Conservation (phyloP, 2,888 invertebrate species). For the Eupithecia dodoneata region DNA sequence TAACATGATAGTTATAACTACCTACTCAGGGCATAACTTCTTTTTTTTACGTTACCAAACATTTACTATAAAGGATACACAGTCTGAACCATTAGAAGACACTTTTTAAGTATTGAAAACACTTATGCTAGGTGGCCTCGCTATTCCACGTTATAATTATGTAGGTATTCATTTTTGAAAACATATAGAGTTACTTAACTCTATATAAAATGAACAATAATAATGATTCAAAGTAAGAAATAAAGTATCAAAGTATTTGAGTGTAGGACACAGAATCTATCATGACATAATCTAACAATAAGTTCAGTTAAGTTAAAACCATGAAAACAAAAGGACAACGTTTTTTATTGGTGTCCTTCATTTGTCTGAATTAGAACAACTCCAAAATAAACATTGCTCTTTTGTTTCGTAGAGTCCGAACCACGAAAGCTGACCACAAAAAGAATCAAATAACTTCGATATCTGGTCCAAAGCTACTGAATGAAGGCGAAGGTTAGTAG, state of each 20-base stretch:
- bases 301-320: neutral
- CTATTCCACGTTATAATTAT: no score
- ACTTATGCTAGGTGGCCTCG: no score
- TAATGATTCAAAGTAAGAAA: no score
- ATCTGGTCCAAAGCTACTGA: slow-evolving; percentile 28
- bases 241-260: no score
- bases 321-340: neutral
- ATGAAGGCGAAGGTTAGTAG: slow-evolving; percentile 46
- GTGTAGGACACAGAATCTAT: no score
- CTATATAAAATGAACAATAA: no score
- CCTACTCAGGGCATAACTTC: neutral
- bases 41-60: neutral
- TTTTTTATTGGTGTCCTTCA: neutral
- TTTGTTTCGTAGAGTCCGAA: neutral
- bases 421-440: slow-evolving; percentile 13
- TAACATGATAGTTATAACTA: neutral
- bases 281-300: no score
- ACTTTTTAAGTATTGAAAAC: no score
- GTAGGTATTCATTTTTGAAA: no score
- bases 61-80: no score
- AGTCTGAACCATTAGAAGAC: no score
- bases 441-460: slow-evolving; percentile 17
- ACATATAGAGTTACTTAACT: no score
- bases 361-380: neutral
- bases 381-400: neutral